Base-by-base conservation (phyloP, 2,797 vertebrate species). In the Pachyuromys duprasi region DNA sequence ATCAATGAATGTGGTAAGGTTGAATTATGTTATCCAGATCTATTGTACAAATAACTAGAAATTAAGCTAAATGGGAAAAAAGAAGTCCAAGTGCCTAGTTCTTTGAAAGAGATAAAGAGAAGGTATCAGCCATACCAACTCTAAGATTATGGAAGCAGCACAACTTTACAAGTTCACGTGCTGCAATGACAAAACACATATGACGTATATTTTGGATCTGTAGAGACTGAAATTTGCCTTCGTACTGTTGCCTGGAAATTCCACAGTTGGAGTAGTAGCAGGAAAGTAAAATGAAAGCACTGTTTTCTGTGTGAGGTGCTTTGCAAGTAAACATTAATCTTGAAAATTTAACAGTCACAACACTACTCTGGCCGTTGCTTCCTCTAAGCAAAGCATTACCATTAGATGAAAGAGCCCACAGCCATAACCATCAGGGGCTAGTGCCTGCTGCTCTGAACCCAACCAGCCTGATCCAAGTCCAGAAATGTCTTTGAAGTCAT, bases 221-320 rank as follows among this genome's bases (percentile, higher is more conserved):
- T 13, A 96, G 8, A 69, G 2, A 26, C 5, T 26, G 24, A 60
- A 9, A 18, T 22, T 24, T 76, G 65, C 76, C 93, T 94, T 96
- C 97, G 95, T 33, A 93, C 88, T 94, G 97, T 95, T 98, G 97
- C 95, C 90, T 84, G 98, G 96, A 96, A 98, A 97, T 98, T 98
- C 98, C 74, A 49, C 72, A 78, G 94, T 53, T 96, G 93, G 31
- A 93, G 15, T 4, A 91, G 70, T 97, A 98, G 97, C 96, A 97
- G 98, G 95, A 98, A 96, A 92, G 90, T 95, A 96, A 96, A 97
- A 97, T 63, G 96, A 97, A 98, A 98, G 79, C 96, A 84, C 53
- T 96, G 96, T 96, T 97, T 98, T 97, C 95, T 94, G 91, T 93
- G 97, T 86, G 97, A 98, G 97, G 86, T 70, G 39, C 88, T 98